phyloP scores from a whole-genome alignment of 2,888 invertebrate species.

The Aproaerema taeniolella region DNA sequence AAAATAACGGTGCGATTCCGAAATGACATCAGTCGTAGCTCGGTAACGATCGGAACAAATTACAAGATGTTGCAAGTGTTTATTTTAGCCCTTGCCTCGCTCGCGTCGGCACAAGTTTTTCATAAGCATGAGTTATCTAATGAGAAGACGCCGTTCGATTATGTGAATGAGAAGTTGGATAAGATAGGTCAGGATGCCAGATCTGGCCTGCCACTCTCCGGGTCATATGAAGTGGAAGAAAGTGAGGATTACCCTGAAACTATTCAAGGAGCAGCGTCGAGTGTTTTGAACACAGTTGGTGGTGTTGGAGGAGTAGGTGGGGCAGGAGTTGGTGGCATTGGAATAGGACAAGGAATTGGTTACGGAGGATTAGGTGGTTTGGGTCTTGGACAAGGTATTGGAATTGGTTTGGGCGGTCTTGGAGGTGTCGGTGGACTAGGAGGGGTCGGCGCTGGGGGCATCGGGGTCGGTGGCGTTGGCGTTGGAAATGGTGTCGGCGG shows the following conservation, averaged over 20 bases:
- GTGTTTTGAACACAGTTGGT: conserved; percentile 52
- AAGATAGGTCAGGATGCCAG: conserved; percentile 44
- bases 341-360: conserved; percentile 27
- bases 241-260: conserved; percentile 76
- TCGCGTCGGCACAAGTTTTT: conserved; percentile 40
- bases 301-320: conserved; percentile 35
- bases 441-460: conserved; percentile 30
- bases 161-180: conserved; percentile 59
- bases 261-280: conserved; percentile 61
- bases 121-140: conserved; percentile 51
- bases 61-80: conserved; percentile 52
- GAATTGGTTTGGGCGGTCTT: conserved; percentile 28
- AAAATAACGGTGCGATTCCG: conserved; percentile 63
- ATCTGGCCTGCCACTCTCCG: conserved; percentile 58
- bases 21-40: conserved; percentile 66
- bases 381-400: conserved; percentile 21
- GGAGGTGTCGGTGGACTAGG: conserved; percentile 33
- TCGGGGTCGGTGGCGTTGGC: conserved; percentile 27
- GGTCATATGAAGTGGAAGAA: conserved; percentile 78
- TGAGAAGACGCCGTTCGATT: conserved; percentile 66
- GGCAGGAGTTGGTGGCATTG: conserved; percentile 32
- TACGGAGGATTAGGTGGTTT: conserved; percentile 27
- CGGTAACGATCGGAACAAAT: conserved; percentile 32
- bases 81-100: conserved; percentile 39
- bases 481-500: conserved; percentile 33